Evolutionary conservation across 2,888 invertebrate genomes (phyloP), one percentile per base, ranked within the genome.

Genomic region (Gibbula magus): DNA sequence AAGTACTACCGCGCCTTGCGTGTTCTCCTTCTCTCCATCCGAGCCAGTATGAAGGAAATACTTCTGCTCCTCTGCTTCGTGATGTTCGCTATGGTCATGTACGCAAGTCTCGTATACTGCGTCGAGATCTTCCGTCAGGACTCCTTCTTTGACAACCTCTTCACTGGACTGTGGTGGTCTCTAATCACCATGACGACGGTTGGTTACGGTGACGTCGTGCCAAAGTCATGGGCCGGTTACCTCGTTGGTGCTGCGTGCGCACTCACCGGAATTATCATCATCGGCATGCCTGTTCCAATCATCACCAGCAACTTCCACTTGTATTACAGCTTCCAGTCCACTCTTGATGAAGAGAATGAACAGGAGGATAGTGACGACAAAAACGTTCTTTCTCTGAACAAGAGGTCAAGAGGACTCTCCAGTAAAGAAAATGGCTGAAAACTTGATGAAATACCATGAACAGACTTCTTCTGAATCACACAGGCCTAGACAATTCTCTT

Each of bases 221-320:
- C 91, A 0, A 80, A 81, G 1, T 86, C 90, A 5, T 85, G 84
- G 35, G 32, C 85, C 2, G 91, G 91, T 2, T 89, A 88, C 75
- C 61, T 91, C 0, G 84, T 91, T 8, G 91, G 88, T 8, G 80
- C 84, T 25, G 29, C 90, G 25, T 90, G 90, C 81, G 89, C 91
- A 0, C 79, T 91, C n/a, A 84, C 87, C 5, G 91, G 91, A 13
- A 88, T 91, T 7, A 84, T 91, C 20, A 85, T 91, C 13, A 88
- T 91, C n/a, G 90, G 89, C 1, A 86, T 91, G 82, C 89, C 90
- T 2, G 90, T 91, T 0, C 91, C 91, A 2, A 89, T 91, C 25
- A 91, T 91, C 56, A 91, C 91, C 25, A 90, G 88, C 53, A 91
- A 91, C 79, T 91, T 91, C 76, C 86, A 90, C 39, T 83, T 89